These are phyloP conservation scores for Sebastes miniatus DNA, from an alignment of 2,797 vertebrate species.

Conservation along the genomic window DNA sequence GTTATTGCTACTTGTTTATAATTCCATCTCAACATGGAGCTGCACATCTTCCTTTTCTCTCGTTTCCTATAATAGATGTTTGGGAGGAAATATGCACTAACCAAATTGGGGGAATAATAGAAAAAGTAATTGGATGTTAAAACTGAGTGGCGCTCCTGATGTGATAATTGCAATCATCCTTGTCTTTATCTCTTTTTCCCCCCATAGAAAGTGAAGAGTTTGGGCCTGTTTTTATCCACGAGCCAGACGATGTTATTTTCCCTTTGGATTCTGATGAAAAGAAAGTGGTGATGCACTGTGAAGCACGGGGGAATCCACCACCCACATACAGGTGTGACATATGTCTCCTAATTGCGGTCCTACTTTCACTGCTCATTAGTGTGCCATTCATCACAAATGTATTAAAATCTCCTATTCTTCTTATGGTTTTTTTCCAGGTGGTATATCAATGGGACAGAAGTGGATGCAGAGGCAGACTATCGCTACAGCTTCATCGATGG, in stretches of 20 bases:
- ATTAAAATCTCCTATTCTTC: slow-evolving; percentile 12
- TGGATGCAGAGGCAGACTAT: slow-evolving; percentile 86
- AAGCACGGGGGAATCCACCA: slow-evolving; percentile 88
- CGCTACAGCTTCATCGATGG: slow-evolving; percentile 91
- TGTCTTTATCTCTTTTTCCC: slow-evolving; percentile 26
- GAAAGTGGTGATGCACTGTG: slow-evolving; percentile 91
- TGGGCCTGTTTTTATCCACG: slow-evolving; percentile 91
- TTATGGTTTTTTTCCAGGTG: slow-evolving; percentile 82
- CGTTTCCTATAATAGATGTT: neutral
- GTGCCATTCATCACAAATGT: slow-evolving; percentile 9
- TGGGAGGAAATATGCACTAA: slow-evolving; percentile 1
- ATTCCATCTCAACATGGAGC: slow-evolving; percentile 1
- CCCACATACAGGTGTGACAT: slow-evolving; percentile 89
- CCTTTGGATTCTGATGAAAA: slow-evolving; percentile 91
- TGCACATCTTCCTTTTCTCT: slow-evolving; percentile 2
- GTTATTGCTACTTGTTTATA: slow-evolving; percentile 7
- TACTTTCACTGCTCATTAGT: slow-evolving; percentile 16
- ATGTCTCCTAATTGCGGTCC: slow-evolving; percentile 5
- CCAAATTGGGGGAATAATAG: slow-evolving; percentile 12
- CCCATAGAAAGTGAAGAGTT: slow-evolving; percentile 89
- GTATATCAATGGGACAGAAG: slow-evolving; percentile 90
- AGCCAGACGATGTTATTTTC: slow-evolving; percentile 91
- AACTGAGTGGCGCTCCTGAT: slow-evolving; percentile 9
- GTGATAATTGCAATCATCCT: slow-evolving; percentile 34
- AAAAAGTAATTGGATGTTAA: slow-evolving; percentile 29